Percentiles rank a stretch among this genome's conserved stretches.
Evolutionary conservation across 1,140 invertebrate genomes (phyloP).

Genomic region (Sinella curviseta): DNA sequence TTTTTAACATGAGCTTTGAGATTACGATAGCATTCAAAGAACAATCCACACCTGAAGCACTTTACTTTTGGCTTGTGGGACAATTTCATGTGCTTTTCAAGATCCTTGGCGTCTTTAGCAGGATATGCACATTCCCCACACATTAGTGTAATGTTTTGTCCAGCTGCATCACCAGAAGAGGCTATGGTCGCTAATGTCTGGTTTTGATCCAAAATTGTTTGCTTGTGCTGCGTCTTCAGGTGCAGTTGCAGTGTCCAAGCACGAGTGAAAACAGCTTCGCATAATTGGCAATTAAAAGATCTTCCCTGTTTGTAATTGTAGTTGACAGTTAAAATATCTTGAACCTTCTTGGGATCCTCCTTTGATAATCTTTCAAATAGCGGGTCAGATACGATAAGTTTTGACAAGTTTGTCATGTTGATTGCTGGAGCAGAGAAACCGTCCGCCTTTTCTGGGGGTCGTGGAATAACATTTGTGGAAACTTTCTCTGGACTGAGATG

Average conservation of each 20-base stretch:
- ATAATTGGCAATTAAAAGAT: neutral
- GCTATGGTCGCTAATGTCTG: neutral
- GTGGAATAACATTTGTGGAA: neutral
- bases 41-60: neutral
- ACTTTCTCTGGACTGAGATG: neutral
- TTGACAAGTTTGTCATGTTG: too few species aligned
- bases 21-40: neutral
- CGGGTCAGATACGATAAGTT: neutral
- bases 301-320: neutral
- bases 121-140: neutral
- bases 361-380: neutral
- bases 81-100: neutral
- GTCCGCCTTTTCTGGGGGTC: too few species aligned
- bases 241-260: conserved; percentile 1
- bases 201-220: neutral
- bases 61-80: neutral
- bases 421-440: too few species aligned
- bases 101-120: neutral
- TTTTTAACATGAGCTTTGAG: conserved; percentile 8
- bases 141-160: neutral
- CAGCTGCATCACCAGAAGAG: neutral
- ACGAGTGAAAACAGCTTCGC: neutral
- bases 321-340: neutral
- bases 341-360: neutral
- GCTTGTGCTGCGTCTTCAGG: neutral